A percentile compares a stretch with the other conserved stretches of the same genome.
Evolutionary conservation across 2,888 invertebrate species (phyloP).

Genomic region (Acleris cristana): DNA sequence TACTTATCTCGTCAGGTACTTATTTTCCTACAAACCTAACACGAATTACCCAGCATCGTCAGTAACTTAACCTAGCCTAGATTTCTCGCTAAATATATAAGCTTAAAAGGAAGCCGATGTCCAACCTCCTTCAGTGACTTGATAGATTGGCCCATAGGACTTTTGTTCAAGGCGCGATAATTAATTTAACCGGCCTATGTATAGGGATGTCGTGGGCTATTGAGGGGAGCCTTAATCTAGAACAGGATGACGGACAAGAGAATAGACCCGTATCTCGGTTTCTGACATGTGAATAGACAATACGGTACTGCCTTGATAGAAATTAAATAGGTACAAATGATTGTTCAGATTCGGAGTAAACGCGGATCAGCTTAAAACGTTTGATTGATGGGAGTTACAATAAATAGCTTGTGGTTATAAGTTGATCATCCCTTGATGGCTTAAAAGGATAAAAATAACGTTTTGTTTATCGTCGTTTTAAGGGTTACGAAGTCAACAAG

Average conservation of each 20-base stretch:
- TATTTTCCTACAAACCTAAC: too few relatives aligned
- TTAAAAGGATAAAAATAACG: too few relatives aligned
- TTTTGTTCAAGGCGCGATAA: constrained; percentile 63
- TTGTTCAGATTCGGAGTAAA: constrained; percentile 8
- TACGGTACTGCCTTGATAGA: constrained; percentile 37
- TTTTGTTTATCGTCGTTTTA: too few relatives aligned
- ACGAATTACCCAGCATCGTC: neutral
- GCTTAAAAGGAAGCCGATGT: constrained; percentile 50
- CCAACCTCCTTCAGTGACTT: constrained; percentile 56
- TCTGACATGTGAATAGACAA: constrained; percentile 42
- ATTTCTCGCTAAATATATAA: constrained; percentile 7
- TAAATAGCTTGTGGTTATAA: too few relatives aligned
- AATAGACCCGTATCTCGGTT: constrained; percentile 42
- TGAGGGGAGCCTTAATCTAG: constrained; percentile 42
- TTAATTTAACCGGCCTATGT: constrained; percentile 58
- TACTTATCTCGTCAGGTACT: too few relatives aligned
- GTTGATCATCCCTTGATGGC: too few relatives aligned
- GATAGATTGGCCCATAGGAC: constrained; percentile 63
- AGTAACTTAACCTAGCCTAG: neutral
- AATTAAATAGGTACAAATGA: constrained; percentile 11
- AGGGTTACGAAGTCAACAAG: too few relatives aligned
- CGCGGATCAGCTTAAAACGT: neutral
- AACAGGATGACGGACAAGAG: constrained; percentile 44
- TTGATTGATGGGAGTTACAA: neutral
- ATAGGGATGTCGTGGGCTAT: constrained; percentile 45